Percentiles rank a stretch among this genome's conserved stretches.
Evolutionary conservation across 2,113 vertebrate genomes (phyloP).

Genomic region (Eretmodus cyanostictus): DNA sequence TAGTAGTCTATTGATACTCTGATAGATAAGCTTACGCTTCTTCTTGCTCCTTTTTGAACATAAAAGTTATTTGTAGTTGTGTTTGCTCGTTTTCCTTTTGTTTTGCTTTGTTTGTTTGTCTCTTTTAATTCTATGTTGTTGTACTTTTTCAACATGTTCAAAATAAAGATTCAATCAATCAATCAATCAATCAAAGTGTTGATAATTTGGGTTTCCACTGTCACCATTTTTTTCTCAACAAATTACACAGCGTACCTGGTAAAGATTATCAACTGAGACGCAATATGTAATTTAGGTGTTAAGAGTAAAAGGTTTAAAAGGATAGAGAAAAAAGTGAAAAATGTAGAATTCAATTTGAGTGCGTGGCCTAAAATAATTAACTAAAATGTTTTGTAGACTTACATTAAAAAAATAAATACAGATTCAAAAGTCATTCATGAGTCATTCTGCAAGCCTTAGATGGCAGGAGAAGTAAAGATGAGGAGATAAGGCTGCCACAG

Average conservation of each 20-base stretch:
- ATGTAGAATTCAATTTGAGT: background rate
- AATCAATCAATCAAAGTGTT: background rate
- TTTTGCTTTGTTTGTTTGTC: background rate
- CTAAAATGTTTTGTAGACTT: background rate
- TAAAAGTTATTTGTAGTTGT: background rate
- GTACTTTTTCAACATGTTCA: background rate
- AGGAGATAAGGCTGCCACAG: background rate
- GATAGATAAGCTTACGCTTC: background rate
- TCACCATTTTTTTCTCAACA: background rate
- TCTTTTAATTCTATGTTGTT: background rate
- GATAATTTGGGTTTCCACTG: background rate
- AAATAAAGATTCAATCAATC: background rate
- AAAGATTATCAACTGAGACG: background rate
- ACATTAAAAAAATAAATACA: background rate
- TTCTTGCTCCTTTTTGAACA: background rate
- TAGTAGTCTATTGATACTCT: background rate
- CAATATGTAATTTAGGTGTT: background rate
- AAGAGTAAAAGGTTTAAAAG: background rate
- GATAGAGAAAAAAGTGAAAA: background rate
- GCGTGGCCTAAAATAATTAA: background rate
- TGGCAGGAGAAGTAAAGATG: background rate
- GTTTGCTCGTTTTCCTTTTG: background rate
- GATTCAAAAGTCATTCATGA: background rate
- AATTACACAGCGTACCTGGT: background rate
- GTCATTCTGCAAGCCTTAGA: background rate